These are phyloP conservation scores for Xiphias gladius DNA, from an alignment of 2,113 vertebrate species.

Conservation along the genomic window DNA sequence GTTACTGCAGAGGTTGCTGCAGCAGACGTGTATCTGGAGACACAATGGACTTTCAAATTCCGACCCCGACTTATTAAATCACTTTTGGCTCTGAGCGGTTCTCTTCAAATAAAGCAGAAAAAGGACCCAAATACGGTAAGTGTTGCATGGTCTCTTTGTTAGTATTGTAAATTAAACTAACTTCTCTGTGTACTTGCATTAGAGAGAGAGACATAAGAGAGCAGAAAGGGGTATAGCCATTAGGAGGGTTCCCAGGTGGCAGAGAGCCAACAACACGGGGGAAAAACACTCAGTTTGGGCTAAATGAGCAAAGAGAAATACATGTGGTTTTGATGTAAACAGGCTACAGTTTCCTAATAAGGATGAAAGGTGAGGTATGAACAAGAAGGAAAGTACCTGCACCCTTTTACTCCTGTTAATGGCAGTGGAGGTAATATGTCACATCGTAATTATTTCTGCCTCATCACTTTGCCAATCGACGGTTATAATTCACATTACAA, in stretches of 20 bases:
- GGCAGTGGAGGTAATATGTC: background rate
- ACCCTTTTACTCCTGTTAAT: background rate
- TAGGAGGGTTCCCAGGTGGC: conserved; percentile 37
- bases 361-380: conserved; percentile 19
- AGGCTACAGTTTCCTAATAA: conserved; percentile 13
- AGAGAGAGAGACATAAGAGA: conserved; percentile 21
- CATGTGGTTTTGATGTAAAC: background rate
- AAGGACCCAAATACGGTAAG: background rate
- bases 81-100: background rate
- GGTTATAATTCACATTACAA: background rate
- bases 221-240: conserved; percentile 1
- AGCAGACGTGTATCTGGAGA: background rate
- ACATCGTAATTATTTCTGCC: background rate
- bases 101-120: conserved; percentile 15
- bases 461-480: background rate
- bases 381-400: background rate
- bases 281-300: conserved; percentile 22
- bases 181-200: conserved; percentile 32
- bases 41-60: conserved; percentile 8
- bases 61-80: conserved; percentile 13
- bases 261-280: conserved; percentile 11
- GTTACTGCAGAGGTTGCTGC: background rate
- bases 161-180: conserved; percentile 27
- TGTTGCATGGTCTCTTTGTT: conserved; percentile 2
- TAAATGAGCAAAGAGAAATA: conserved; percentile 31